Evolutionary conservation across 2,797 vertebrate genomes (phyloP), one percentile per base, ranked within the genome.

Genomic region (Danio aesculapii): DNA sequence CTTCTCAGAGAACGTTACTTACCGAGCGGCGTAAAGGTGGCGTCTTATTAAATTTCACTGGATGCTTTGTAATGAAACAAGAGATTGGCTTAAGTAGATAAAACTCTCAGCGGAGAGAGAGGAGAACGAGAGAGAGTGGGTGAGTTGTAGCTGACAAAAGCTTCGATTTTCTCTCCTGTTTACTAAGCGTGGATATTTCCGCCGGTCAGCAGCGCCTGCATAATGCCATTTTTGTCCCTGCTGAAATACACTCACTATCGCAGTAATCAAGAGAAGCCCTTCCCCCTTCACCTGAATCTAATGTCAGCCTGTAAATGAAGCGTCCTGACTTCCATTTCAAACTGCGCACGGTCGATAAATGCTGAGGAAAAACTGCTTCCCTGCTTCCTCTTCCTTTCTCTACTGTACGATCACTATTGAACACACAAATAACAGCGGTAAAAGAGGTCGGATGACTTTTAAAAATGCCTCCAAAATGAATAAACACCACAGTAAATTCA

Each of bases 81-180:
- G 50, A 86, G 92, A 92, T 90, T 85, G 86, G 86, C 84, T 62
- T 88, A 90, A 91, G 90, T 89, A 92, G 91, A 92, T 92, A 91
- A 91, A 89, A 90, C 86, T 86, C 88, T 90, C 90, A 61, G 90
- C 86, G 69, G 85, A 88, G 84, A 84, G 76, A 47, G 8, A 30
- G 47, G 57, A 59, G 73, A 46, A 52, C 57, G 69, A 77, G 79
- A 77, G 53, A 55, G 84, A 77, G 70, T 62, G 80, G 77, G 73
- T 30, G 86, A 69, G 88, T 88, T 85, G 86, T 82, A 86, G 62
- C 83, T 84, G 83, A 85, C 84, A 88, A 86, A 87, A 91, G 90
- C 89, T 92, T 92, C 91, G 85, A 90, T 94, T 93, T 93, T 92
- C 86, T 86, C 83, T 88, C 88, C 90, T 89, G 87, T 91, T 92